Percentiles rank a stretch among this genome's conserved stretches.
phyloP scores from a whole-genome alignment of 1,140 invertebrate species.

The Aphaenogaster rudis region DNA sequence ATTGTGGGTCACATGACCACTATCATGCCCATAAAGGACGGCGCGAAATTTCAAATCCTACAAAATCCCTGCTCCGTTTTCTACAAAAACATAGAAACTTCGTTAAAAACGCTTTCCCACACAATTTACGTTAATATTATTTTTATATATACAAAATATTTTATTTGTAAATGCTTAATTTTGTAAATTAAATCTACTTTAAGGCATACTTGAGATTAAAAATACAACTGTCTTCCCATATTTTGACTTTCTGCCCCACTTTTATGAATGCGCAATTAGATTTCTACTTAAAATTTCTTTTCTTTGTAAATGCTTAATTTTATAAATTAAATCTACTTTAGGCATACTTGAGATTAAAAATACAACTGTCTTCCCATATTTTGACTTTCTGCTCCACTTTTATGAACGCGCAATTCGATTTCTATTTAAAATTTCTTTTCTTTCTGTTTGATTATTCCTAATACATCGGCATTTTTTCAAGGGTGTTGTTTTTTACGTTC shows the following conservation, averaged over 20 bases:
- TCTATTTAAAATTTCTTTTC: neutral
- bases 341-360: neutral
- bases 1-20: neutral
- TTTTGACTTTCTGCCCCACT: neutral
- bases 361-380: neutral
- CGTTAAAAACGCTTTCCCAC: neutral
- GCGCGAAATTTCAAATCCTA: slow-evolving; percentile 19
- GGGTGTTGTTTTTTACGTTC: slow-evolving; percentile 56
- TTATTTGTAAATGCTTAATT: neutral
- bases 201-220: neutral
- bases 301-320: neutral
- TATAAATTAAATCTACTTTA: neutral
- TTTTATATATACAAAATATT: neutral
- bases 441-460: neutral
- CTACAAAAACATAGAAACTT: neutral
- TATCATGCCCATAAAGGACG: neutral
- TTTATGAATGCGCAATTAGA: neutral
- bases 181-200: neutral
- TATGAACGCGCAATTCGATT: neutral
- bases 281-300: neutral
- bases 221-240: neutral
- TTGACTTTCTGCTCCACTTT: neutral
- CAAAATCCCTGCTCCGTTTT: neutral
- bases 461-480: neutral
- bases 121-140: slow-evolving; percentile 1